These are phyloP conservation scores for Protonemura montana DNA, from an alignment of 2,888 invertebrate genomes.

Conservation along the genomic window DNA sequence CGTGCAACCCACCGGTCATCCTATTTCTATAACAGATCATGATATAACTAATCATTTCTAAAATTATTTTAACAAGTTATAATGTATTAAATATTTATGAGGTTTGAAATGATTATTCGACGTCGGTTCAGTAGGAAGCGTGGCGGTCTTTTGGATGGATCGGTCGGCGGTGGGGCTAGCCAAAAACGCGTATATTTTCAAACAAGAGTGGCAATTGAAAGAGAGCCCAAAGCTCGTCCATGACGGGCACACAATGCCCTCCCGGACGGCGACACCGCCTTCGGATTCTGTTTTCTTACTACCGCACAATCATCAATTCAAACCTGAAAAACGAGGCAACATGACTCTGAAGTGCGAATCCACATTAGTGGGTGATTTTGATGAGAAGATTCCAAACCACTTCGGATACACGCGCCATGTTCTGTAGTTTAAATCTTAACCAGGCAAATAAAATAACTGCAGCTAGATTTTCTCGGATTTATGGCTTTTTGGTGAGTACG, in stretches of 20 bases:
- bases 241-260: slow-evolving; percentile 56
- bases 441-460: too few species aligned
- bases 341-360: slow-evolving; percentile 50
- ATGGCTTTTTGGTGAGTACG: too few species aligned
- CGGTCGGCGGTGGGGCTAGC: neutral
- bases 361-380: too few species aligned
- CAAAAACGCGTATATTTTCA: neutral
- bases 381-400: too few species aligned
- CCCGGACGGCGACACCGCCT: slow-evolving; percentile 57
- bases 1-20: neutral
- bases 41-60: neutral
- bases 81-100: slow-evolving; percentile 4
- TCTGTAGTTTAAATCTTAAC: too few species aligned
- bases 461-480: too few species aligned
- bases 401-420: too few species aligned
- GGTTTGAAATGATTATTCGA: slow-evolving; percentile 18
- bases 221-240: slow-evolving; percentile 8
- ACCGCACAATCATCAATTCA: neutral
- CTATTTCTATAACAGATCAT: neutral
- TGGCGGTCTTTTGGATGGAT: neutral
- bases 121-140: neutral
- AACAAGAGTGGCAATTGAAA: slow-evolving; percentile 31
- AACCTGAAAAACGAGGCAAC: slow-evolving; percentile 48
- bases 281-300: slow-evolving; percentile 56
- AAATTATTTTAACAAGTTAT: slow-evolving; percentile 5